Conservation (phyloP, 2,113 vertebrate genomes). For the Cichladusa arquata region DNA sequence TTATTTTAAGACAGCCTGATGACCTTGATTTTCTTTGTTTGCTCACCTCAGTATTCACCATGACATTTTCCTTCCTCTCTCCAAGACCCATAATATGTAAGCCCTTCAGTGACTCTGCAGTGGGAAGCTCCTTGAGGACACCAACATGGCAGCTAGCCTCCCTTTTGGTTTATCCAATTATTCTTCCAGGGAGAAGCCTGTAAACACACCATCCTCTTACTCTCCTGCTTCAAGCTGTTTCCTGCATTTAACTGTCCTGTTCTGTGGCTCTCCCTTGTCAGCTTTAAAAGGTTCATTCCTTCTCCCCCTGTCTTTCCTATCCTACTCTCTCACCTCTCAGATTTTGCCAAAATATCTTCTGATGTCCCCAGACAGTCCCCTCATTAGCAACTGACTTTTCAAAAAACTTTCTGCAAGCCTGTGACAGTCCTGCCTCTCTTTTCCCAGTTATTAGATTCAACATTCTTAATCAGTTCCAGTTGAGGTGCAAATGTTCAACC, state of each 20-base stretch:
- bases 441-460: conserved; percentile 19
- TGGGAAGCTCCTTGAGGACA: neutral
- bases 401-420: neutral
- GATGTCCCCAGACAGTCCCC: neutral
- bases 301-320: neutral
- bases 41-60: neutral
- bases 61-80: neutral
- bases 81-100: neutral
- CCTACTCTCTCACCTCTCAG: neutral
- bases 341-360: neutral
- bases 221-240: neutral
- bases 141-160: neutral
- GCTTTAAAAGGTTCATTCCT: neutral
- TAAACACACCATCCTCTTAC: neutral
- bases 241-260: neutral
- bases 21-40: neutral
- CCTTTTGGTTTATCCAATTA: neutral
- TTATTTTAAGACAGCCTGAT: neutral
- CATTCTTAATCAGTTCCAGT: conserved; percentile 58
- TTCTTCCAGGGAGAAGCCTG: neutral
- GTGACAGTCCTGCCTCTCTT: neutral
- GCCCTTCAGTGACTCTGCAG: neutral
- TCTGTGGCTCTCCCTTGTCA: neutral
- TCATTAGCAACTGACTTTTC: neutral
- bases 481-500: conserved; percentile 45